These are phyloP conservation scores for Uria aalge DNA, from an alignment of 2,113 vertebrate species.

Conservation along the genomic window DNA sequence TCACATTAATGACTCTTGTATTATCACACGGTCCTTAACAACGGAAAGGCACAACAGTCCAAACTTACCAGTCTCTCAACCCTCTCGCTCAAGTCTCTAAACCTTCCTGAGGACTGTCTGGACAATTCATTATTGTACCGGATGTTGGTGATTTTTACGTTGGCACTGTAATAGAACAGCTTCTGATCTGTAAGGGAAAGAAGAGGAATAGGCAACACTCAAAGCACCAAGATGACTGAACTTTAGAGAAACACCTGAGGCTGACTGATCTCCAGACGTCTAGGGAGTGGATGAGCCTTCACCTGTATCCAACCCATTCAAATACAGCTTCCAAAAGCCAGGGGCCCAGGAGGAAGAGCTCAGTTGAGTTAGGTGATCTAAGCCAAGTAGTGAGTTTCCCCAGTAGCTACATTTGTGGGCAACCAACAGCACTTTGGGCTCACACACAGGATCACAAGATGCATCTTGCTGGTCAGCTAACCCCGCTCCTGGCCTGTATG, in stretches of 20 bases:
- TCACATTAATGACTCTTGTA: not conserved
- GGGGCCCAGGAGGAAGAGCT: not conserved
- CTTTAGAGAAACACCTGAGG: not conserved
- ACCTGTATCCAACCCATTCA: not conserved
- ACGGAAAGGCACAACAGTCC: not conserved
- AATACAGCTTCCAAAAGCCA: not conserved
- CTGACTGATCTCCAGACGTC: not conserved
- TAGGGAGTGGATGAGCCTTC: not conserved
- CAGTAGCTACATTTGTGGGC: not conserved
- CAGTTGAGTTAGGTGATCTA: not conserved
- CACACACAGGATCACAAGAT: not conserved
- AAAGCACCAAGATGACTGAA: not conserved
- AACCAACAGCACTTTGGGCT: not conserved
- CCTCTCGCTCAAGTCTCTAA: conserved; percentile 65
- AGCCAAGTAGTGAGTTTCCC: not conserved
- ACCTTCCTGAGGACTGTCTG: conserved; percentile 66
- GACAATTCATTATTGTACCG: conserved; percentile 60
- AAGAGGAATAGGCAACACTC: not conserved
- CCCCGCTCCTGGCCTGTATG: not conserved
- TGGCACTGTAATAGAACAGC: conserved; percentile 71
- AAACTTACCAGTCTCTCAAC: conserved; percentile 77
- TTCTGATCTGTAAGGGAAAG: conserved; percentile 67
- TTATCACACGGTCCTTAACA: not conserved
- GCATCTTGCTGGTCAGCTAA: not conserved
- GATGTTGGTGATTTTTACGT: conserved; percentile 64